Base-by-base conservation (phyloP, 1,140 invertebrate species). In the Lanistes nyassanus region DNA sequence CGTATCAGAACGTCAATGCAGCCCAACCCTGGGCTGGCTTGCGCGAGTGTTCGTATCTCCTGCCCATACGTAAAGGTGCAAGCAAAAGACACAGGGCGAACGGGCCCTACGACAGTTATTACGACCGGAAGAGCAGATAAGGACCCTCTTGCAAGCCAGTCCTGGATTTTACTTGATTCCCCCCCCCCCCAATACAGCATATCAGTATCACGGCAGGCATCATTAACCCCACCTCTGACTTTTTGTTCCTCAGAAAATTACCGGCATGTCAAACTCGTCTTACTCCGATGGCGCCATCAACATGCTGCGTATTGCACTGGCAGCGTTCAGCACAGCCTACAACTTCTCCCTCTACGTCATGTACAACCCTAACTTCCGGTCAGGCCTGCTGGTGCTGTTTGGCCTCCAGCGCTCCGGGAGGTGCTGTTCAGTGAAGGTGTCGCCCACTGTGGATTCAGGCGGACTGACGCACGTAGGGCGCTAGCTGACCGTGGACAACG, bases 311-410 rank as follows among this genome's bases (percentile, higher is more conserved):
- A 76, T 83, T 26, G 34, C 64, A 0, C 51, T 83, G 29, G 56
- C 78, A 3, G 76, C 76, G 6, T 80, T 83, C 77, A 83, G 82
- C 42, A 79, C 76, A 0, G 75, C 72, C 19, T 82, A 83, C 75
- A 83, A 83, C 62, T 80, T 81, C 53, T 26, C 76, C 64, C 47
- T 83, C 29, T 81, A 83, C 68, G 71, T 79, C 37, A 67, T 76
- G 26, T 83, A 80, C 68, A 82, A 82, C 51, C 51, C 55, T 16
- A 77, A 77, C 71, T 83, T 80, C 60, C 75, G 79, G 26, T 23
- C 56, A 5, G 82, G 74, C 1, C 76, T 79, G 4, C 29, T 60
- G 56, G 16, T 37, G 9, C 60, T 78, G 6, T 65, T 80, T 19
- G 47, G 34, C 13, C 75, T 66, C 37, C 11, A 23, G n/a, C 47